Evolutionary conservation across 1,140 invertebrate genomes (phyloP), one percentile per base, ranked within the genome.

Genomic region (Phymorhynchus buccinoides): DNA sequence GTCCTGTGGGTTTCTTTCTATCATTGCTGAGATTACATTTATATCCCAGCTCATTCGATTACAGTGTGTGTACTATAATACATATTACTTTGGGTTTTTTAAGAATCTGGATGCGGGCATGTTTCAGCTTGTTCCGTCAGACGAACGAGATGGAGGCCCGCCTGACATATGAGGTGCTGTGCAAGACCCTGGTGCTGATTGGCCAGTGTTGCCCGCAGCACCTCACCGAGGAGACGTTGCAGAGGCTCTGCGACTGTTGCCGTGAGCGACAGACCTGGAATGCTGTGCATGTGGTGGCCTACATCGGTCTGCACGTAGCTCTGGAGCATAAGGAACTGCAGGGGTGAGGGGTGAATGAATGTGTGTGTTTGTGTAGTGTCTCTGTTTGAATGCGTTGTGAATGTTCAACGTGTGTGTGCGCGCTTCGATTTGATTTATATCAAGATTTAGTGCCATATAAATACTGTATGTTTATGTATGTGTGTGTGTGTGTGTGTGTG

Each of bases 241-340:
- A 98, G 94, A 96, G 95, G 88, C 90, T 98, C 6, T 97, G 96
- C 90, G 96, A 97, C 90, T 94, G 94, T 27, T 90, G 98, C 56
- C 93, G 94, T 0, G 95, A 96, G 84, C 95, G 98, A 93, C 96
- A 96, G 0, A 95, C 96, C 0, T 98, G 97, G 97, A 96, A 95
- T 22, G 91, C 96, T 52, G 96, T 96, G 4, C 97, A 99, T 94
- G 92, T 98, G 52, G 95, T 96, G 12, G 96, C 97, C 0, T 94
- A 96, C 91, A 96, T 97, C 88, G 95, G 96, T 22, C 93, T 96
- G 0, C 94, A 95, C 79, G 96, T 97, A 81, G 88, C 86, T 78
- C 87, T 92, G 52, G 87, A 86, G 82, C 83, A 89, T 68, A 82
- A 84, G 78, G 83, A 87, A n/a, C 85, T 90, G 35, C 71, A 85